Percentiles rank a stretch among this genome's conserved stretches.
These are phyloP conservation scores for Lepidurus packardi DNA, from an alignment of 1,140 invertebrate genomes.

Conservation along the genomic window DNA sequence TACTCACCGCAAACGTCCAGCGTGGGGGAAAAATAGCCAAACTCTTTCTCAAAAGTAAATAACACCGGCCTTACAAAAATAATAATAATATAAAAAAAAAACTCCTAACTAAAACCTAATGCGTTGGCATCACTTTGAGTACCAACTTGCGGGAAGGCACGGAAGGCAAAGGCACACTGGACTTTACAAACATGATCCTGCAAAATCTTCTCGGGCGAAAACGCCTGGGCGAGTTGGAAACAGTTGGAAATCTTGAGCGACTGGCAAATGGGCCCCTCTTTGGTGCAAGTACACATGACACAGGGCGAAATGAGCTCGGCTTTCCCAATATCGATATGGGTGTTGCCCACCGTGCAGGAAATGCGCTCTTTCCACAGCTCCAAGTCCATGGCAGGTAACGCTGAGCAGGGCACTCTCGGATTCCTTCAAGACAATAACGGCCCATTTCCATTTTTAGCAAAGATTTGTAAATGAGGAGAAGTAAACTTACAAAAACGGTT, in stretches of 20 bases:
- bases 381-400: conserved; percentile 47
- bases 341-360: conserved; percentile 46
- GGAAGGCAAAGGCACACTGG: conserved; percentile 53
- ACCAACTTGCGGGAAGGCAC: conserved; percentile 45
- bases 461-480: not conserved
- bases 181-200: conserved; percentile 53
- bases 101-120: conserved; percentile 37
- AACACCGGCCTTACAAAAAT: too few species aligned
- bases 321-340: conserved; percentile 50
- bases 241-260: conserved; percentile 53
- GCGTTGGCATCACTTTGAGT: conserved; percentile 37
- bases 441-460: not conserved
- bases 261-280: conserved; percentile 55
- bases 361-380: conserved; percentile 48
- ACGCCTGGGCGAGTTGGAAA: conserved; percentile 47
- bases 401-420: conserved; percentile 48
- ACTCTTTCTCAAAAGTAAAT: too few species aligned
- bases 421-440: conserved; percentile 44
- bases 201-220: conserved; percentile 46
- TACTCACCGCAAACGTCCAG: too few species aligned
- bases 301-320: conserved; percentile 54
- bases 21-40: too few species aligned
- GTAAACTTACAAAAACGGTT: conserved; percentile 49
- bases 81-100: too few species aligned
- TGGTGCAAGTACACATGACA: conserved; percentile 57